These are phyloP conservation scores for Arrhopalites spinosus DNA, from an alignment of 2,888 invertebrate species.

Conservation along the genomic window DNA sequence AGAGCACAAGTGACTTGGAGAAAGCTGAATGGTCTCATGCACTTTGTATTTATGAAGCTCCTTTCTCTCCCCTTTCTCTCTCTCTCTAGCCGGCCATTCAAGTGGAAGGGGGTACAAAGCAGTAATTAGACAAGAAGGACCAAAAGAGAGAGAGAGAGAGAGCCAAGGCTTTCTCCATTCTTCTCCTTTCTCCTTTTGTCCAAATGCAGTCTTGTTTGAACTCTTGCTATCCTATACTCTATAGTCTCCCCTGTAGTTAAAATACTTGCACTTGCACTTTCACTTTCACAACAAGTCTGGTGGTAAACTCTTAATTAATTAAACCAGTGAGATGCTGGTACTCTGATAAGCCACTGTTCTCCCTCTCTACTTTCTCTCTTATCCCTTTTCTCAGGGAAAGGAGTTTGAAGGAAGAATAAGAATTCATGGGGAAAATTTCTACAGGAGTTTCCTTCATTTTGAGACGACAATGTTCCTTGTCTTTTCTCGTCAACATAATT, in stretches of 20 bases:
- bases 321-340: no score
- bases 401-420: no score
- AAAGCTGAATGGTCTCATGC: neutral
- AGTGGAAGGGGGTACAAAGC: neutral
- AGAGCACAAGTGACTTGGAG: neutral
- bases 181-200: neutral
- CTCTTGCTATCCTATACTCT: neutral
- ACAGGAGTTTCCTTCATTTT: no score
- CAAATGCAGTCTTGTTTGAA: neutral
- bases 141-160: neutral
- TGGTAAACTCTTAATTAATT: slow-evolving; percentile 6
- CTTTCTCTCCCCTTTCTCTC: no score
- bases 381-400: no score
- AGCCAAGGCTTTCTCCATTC: neutral
- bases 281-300: neutral
- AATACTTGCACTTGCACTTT: neutral
- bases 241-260: neutral
- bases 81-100: no score
- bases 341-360: no score
- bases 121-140: slow-evolving; percentile 12
- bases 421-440: no score
- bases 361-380: no score
- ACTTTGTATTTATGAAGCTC: neutral
- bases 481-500: no score
- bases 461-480: no score